phyloP scores from a whole-genome alignment of 2,113 vertebrate genomes.

The Ramphastos sulfuratus region DNA sequence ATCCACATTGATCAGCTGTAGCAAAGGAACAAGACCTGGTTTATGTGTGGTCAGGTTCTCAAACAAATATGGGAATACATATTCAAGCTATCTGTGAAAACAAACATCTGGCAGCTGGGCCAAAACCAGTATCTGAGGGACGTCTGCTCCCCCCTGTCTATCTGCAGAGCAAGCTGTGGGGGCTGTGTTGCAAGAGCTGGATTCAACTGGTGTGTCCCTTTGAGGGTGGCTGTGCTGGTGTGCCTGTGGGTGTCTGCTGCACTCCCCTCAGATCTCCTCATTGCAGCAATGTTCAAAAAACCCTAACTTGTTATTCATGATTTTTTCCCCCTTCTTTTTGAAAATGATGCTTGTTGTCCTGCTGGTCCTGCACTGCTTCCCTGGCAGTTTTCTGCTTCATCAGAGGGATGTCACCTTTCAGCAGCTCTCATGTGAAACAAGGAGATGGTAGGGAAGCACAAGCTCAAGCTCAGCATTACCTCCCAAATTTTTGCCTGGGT shows the following conservation, averaged over 20 bases:
- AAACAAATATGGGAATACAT: constrained; percentile 28
- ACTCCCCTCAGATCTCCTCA: background rate
- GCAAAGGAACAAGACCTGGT: background rate
- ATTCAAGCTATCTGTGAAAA: constrained; percentile 23
- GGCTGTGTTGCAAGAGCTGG: background rate
- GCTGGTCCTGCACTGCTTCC: background rate
- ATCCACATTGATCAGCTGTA: constrained; percentile 22
- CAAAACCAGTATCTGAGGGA: background rate
- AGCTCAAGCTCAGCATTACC: fast-evolving
- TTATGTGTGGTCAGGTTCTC: constrained; percentile 45
- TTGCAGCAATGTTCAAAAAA: background rate
- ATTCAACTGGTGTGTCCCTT: background rate
- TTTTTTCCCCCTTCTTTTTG: background rate
- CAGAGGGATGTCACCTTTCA: background rate
- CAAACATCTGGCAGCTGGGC: constrained; percentile 1
- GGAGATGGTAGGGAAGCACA: background rate
- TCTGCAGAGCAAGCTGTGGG: background rate
- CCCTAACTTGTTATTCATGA: background rate
- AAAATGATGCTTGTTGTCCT: background rate
- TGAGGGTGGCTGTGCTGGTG: fast-evolving
- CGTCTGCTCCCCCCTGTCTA: background rate
- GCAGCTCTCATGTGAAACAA: background rate
- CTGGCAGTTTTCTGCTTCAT: background rate
- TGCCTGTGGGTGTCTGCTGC: background rate
- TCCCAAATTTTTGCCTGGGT: background rate